Conservation (phyloP, 1,140 invertebrate genomes). For the Watersipora subatra region DNA sequence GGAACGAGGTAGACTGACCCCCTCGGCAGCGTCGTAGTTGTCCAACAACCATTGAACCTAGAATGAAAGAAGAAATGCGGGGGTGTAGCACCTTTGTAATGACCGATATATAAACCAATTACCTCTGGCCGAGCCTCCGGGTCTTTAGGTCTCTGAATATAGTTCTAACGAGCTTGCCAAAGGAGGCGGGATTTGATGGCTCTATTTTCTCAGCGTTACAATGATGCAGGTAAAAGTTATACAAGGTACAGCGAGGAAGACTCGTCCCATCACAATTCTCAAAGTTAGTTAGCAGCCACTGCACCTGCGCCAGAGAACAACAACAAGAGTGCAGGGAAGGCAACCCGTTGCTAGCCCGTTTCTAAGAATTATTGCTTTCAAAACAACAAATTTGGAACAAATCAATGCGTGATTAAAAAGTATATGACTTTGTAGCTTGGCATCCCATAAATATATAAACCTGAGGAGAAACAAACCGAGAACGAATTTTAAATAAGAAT, state of each 20-base stretch:
- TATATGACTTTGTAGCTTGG: too few species aligned
- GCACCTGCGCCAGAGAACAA: slow-evolving; percentile 49
- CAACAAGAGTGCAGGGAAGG: not conserved
- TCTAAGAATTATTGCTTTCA: too few species aligned
- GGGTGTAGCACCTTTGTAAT: not conserved
- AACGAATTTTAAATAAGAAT: too few species aligned
- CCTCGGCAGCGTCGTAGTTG: slow-evolving; percentile 96
- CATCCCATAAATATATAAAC: too few species aligned
- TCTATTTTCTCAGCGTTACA: slow-evolving; percentile 79
- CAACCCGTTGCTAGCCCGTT: too few species aligned
- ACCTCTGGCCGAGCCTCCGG: slow-evolving; percentile 73
- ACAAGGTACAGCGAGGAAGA: slow-evolving; percentile 77
- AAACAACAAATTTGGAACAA: too few species aligned
- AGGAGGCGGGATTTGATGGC: slow-evolving; percentile 88
- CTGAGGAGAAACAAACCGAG: too few species aligned
- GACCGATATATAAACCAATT: slow-evolving; percentile 17
- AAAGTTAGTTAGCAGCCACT: slow-evolving; percentile 88
- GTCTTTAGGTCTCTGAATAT: slow-evolving; percentile 84
- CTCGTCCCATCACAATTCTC: slow-evolving; percentile 88
- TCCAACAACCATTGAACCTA: slow-evolving; percentile 93
- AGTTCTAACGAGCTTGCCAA: slow-evolving; percentile 86
- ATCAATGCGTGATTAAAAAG: too few species aligned
- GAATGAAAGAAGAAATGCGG: slow-evolving; percentile 6
- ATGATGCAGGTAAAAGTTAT: slow-evolving; percentile 81
- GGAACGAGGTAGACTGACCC: slow-evolving; percentile 84